Percentiles rank a stretch among this genome's conserved stretches.
phyloP scores from a whole-genome alignment of 2,113 vertebrate genomes.

The Pyxicephalus adspersus region DNA sequence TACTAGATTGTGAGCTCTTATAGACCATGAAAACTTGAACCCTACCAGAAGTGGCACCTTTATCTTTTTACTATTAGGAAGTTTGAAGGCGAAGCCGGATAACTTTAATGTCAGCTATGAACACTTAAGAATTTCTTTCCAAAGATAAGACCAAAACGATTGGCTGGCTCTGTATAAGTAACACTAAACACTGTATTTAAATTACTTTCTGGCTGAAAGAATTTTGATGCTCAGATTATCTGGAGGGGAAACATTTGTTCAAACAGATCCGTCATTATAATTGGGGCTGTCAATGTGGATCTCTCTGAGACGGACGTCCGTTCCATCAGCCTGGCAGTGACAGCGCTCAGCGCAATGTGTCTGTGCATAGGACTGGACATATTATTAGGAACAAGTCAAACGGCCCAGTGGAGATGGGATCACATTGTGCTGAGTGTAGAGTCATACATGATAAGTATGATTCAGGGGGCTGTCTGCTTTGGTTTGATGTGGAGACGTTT shows the following conservation, averaged over 20 bases:
- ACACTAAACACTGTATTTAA: slow-evolving; percentile 1
- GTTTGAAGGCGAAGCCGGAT: no score
- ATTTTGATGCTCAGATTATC: slow-evolving; percentile 10
- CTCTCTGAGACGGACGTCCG: background rate
- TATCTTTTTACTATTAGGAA: no score
- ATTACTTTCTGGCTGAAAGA: slow-evolving; percentile 14
- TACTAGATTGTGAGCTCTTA: no score
- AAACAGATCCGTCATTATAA: slow-evolving; percentile 21
- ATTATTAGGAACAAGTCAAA: background rate
- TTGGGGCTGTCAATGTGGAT: slow-evolving; percentile 27
- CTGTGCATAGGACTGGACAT: no score
- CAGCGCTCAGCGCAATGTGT: background rate
- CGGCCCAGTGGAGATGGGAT: background rate
- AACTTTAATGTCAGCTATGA: no score
- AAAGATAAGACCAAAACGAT: background rate
- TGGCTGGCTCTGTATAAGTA: background rate
- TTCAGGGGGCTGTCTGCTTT: no score
- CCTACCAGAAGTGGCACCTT: no score
- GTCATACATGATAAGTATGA: no score
- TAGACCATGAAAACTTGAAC: no score
- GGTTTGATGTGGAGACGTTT: no score
- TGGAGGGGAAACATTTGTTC: background rate
- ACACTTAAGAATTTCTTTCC: no score
- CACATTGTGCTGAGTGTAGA: background rate
- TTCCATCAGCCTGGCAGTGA: background rate